Percentiles rank a stretch among this genome's conserved stretches.
These are phyloP conservation scores for Brachypodius melanocephalos DNA, from an alignment of 2,113 vertebrate species.

Conservation along the genomic window DNA sequence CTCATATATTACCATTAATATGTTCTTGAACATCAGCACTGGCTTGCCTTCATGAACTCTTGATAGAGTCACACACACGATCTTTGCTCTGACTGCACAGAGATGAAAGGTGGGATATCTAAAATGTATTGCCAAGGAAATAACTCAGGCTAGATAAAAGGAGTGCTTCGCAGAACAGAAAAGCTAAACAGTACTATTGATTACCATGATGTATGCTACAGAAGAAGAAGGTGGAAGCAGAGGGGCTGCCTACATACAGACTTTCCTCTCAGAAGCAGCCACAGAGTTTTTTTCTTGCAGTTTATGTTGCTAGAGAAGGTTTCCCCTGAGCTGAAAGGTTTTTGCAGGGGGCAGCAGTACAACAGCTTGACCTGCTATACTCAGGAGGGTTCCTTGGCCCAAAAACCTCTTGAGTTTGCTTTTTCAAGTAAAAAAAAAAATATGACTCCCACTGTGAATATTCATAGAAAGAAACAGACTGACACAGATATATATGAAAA, in stretches of 20 bases:
- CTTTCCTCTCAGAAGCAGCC: neutral
- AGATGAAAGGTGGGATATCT: neutral
- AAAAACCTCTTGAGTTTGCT: neutral
- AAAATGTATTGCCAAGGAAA: neutral
- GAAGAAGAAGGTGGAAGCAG: neutral
- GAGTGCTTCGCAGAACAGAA: neutral
- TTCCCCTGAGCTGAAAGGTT: neutral
- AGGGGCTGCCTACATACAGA: neutral
- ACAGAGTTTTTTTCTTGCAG: neutral
- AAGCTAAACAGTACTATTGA: neutral
- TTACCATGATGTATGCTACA: neutral
- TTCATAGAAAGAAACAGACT: neutral
- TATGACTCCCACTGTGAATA: neutral
- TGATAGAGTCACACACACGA: accelerated
- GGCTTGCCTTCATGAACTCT: neutral
- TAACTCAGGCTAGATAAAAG: neutral
- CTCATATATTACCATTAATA: neutral
- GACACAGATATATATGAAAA: neutral
- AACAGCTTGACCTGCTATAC: neutral
- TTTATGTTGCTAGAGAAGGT: neutral
- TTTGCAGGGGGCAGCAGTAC: neutral
- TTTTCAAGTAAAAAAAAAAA: neutral
- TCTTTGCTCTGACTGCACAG: neutral
- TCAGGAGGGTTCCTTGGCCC: neutral
- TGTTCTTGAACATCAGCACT: neutral